Percentiles rank a stretch among this genome's conserved stretches.
Evolutionary conservation across 1,140 invertebrate genomes (phyloP).

Genomic region (Lordiphosa mommai): DNA sequence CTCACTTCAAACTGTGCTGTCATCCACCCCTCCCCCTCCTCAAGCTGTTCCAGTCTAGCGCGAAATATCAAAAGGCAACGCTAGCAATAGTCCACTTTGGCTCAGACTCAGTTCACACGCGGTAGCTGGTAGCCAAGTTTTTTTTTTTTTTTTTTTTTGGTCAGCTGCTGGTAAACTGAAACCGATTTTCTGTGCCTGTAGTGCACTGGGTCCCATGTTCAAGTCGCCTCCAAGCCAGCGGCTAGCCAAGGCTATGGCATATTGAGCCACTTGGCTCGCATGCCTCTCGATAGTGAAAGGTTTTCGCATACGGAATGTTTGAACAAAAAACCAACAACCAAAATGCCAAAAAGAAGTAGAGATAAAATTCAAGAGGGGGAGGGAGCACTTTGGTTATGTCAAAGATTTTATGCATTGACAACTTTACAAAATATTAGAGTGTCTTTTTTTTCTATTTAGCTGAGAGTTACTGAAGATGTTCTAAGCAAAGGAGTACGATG

Average conservation of each 20-base stretch:
- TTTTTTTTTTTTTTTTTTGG: constrained; percentile 28
- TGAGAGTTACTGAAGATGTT: too few relatives aligned
- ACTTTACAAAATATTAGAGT: too few relatives aligned
- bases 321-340: constrained; percentile 17
- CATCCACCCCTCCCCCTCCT: neutral
- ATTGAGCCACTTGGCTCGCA: constrained; percentile 10
- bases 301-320: constrained; percentile 37
- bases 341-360: constrained; percentile 19
- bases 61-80: constrained; percentile 67
- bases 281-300: constrained; percentile 61
- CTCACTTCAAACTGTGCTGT: constrained; percentile 36
- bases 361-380: too few relatives aligned
- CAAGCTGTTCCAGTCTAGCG: constrained; percentile 9
- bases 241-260: constrained; percentile 50
- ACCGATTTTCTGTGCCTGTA: constrained; percentile 19
- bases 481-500: too few relatives aligned
- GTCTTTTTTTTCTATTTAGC: too few relatives aligned
- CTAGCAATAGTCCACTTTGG: constrained; percentile 23
- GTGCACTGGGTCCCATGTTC: constrained; percentile 26
- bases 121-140: constrained; percentile 31
- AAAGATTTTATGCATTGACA: too few relatives aligned
- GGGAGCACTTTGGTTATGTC: too few relatives aligned
- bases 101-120: constrained; percentile 60
- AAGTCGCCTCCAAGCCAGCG: constrained; percentile 13
- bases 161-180: constrained; percentile 34